These are phyloP conservation scores for Cryptocheilus praepositus DNA, from an alignment of 2,888 invertebrate genomes.

Conservation along the genomic window DNA sequence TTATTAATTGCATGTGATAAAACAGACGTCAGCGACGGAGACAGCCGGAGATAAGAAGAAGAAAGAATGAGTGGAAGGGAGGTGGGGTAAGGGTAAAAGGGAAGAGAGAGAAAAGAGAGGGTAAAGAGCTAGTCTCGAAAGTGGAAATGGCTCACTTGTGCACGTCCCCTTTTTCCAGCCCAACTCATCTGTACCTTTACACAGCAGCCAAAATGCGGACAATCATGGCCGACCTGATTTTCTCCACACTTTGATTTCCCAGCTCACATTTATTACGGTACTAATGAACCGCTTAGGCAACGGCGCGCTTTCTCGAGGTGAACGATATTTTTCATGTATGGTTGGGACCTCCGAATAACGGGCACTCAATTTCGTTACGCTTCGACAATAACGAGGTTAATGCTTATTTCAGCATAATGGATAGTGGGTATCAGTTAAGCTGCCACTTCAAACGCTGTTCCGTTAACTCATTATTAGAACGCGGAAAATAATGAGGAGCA, in stretches of 20 bases:
- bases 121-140: conserved; percentile 28
- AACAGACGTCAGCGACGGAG: conserved; percentile 24
- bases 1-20: conserved; percentile 49
- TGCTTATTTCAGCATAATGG: no score
- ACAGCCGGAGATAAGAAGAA: neutral
- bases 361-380: no score
- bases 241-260: neutral
- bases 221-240: conserved; percentile 1
- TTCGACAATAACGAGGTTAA: no score
- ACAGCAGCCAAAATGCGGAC: neutral
- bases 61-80: conserved; percentile 10
- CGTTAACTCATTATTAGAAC: no score
- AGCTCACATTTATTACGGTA: no score
- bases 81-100: conserved; percentile 22
- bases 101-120: conserved; percentile 30
- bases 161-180: conserved; percentile 43
- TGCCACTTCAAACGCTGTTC: no score
- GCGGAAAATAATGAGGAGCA: no score
- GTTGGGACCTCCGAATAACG: no score
- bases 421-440: no score
- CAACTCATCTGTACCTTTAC: conserved; percentile 12
- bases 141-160: conserved; percentile 52
- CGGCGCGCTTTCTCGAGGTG: no score
- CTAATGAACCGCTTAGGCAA: no score
- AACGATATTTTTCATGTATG: no score